Evolutionary conservation across 37 sponge, comb jelly and placozoan genomes (phyloP).

Genomic region (Tethya wilhelma): DNA sequence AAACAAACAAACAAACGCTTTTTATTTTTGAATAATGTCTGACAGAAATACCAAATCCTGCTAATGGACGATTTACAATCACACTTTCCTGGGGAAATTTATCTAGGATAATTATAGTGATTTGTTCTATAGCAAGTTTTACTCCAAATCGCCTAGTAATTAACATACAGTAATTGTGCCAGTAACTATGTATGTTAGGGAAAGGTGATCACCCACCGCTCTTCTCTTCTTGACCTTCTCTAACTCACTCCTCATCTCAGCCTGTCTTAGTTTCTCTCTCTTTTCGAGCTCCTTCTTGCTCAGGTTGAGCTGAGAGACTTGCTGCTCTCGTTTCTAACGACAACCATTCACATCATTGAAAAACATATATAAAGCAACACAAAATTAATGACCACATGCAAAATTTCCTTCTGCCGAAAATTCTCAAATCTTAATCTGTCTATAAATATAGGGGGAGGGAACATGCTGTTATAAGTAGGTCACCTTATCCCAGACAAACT

Average conservation of each 20-base stretch:
- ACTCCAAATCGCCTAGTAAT: too few relatives aligned
- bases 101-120: background rate
- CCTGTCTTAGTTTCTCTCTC: slow-evolving; percentile 64
- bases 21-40: background rate
- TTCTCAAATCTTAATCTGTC: background rate
- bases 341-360: too few relatives aligned
- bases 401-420: too few relatives aligned
- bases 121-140: slow-evolving; percentile 25
- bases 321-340: slow-evolving; percentile 78
- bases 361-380: background rate
- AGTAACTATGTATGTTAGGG: too few relatives aligned
- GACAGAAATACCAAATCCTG: background rate
- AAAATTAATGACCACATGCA: too few relatives aligned
- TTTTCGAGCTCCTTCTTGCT: slow-evolving; percentile 64
- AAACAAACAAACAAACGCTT: background rate
- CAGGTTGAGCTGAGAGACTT: slow-evolving; percentile 62
- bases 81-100: background rate
- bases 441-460: background rate
- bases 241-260: slow-evolving; percentile 88
- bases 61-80: too few relatives aligned
- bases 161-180: too few relatives aligned
- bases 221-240: slow-evolving; percentile 89
- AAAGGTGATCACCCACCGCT: slow-evolving; percentile 67
- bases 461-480: background rate
- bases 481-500: slow-evolving; percentile 94